These are phyloP conservation scores for Chrysogorgia sp. DNA, from an alignment of 92 coral and sea anemone genomes.

Conservation along the genomic window DNA sequence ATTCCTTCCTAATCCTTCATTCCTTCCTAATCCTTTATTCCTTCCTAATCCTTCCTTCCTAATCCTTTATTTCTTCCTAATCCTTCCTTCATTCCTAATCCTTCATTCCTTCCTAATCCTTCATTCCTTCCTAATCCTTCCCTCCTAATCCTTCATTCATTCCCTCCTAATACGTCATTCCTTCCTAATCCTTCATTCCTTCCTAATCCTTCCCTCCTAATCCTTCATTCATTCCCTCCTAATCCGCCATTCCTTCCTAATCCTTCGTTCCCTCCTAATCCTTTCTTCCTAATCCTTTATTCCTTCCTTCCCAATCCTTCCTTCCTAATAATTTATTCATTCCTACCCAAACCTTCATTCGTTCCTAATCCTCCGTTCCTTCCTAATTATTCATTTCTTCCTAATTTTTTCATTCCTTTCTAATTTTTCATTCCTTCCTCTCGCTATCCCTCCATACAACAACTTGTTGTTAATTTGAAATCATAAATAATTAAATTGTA, in stretches of 20 bases:
- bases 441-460: too few species aligned
- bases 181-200: neutral
- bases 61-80: neutral
- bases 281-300: neutral
- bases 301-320: neutral
- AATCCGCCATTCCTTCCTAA: neutral
- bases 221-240: neutral
- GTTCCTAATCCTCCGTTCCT: neutral
- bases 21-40: too few species aligned
- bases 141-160: neutral
- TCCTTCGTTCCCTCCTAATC: neutral
- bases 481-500: too few species aligned
- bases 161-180: neutral
- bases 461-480: neutral
- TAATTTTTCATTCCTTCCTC: neutral
- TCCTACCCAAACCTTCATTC: neutral
- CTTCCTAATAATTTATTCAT: slow-evolving; percentile 19
- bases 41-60: too few species aligned
- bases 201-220: neutral
- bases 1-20: too few species aligned
- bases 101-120: neutral
- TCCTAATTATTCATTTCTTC: neutral
- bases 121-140: neutral
- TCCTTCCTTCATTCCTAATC: neutral
- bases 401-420: neutral